Conservation (phyloP, 2,888 invertebrate genomes). For the Parnassius glacialis region DNA sequence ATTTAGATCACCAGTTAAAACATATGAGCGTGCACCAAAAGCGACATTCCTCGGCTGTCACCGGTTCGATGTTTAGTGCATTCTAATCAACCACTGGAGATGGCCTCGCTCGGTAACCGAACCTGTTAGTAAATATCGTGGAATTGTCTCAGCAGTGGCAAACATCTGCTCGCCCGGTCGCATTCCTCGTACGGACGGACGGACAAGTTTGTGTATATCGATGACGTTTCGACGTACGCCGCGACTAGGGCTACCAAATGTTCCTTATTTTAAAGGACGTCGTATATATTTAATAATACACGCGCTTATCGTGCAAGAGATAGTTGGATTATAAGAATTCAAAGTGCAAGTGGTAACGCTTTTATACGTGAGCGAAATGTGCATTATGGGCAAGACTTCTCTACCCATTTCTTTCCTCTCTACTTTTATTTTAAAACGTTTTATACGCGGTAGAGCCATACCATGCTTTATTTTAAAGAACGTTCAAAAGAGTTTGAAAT, state of each 20-base stretch:
- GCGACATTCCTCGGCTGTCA: constrained; percentile 14
- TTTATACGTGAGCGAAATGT: too few species aligned
- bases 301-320: too few species aligned
- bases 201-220: constrained; percentile 24
- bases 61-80: constrained; percentile 6
- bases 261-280: too few species aligned
- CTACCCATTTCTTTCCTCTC: too few species aligned
- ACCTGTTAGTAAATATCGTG: constrained; percentile 26
- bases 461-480: too few species aligned
- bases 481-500: too few species aligned
- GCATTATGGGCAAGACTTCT: too few species aligned
- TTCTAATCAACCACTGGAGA: constrained; percentile 10
- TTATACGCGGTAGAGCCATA: too few species aligned
- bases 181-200: constrained; percentile 35
- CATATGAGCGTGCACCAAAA: not conserved
- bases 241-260: not conserved
- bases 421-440: too few species aligned
- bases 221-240: constrained; percentile 16
- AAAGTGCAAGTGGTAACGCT: too few species aligned
- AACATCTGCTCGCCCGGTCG: constrained; percentile 41
- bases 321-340: too few species aligned
- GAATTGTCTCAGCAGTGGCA: constrained; percentile 25
- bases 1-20: not conserved
- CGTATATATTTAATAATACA: too few species aligned
- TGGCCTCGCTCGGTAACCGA: constrained; percentile 6